Evolutionary conservation across 2,888 invertebrate species (phyloP).

Genomic region (Apoda limacodes): DNA sequence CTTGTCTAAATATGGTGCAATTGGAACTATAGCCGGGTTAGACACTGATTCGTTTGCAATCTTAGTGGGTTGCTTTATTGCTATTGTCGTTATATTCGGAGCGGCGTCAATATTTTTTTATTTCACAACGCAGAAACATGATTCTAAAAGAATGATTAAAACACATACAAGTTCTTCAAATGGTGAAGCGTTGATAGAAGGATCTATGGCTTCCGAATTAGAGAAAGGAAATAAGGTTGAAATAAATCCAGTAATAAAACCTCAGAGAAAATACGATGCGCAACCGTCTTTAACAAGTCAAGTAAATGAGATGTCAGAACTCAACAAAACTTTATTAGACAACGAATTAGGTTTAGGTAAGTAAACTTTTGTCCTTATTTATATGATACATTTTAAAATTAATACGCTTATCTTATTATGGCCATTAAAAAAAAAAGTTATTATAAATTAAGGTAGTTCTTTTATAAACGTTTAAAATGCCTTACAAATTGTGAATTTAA

Average conservation of each 20-base stretch:
- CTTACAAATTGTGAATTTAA: no score
- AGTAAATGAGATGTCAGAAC: constrained; percentile 83
- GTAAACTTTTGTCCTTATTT: constrained; percentile 24
- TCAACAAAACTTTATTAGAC: constrained; percentile 82
- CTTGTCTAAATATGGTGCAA: constrained; percentile 56
- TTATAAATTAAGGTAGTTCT: no score
- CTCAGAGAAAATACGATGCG: constrained; percentile 79
- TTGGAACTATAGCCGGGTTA: constrained; percentile 52
- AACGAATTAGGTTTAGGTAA: constrained; percentile 80
- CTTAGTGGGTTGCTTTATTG: constrained; percentile 55
- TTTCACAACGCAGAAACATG: constrained; percentile 60
- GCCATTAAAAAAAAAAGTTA: no score
- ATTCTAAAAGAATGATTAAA: constrained; percentile 72
- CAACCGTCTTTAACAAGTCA: constrained; percentile 73
- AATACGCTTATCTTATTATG: no score
- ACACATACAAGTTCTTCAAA: constrained; percentile 72
- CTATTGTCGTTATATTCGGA: constrained; percentile 60
- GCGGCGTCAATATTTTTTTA: constrained; percentile 62
- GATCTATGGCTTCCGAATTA: constrained; percentile 79
- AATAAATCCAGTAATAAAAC: constrained; percentile 85
- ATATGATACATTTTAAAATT: no score
- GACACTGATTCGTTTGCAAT: constrained; percentile 66
- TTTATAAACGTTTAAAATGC: no score
- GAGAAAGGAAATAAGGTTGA: constrained; percentile 84
- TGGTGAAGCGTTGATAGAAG: constrained; percentile 76